phyloP scores from a whole-genome alignment of 2,888 invertebrate genomes.

The Phortica okadai region DNA sequence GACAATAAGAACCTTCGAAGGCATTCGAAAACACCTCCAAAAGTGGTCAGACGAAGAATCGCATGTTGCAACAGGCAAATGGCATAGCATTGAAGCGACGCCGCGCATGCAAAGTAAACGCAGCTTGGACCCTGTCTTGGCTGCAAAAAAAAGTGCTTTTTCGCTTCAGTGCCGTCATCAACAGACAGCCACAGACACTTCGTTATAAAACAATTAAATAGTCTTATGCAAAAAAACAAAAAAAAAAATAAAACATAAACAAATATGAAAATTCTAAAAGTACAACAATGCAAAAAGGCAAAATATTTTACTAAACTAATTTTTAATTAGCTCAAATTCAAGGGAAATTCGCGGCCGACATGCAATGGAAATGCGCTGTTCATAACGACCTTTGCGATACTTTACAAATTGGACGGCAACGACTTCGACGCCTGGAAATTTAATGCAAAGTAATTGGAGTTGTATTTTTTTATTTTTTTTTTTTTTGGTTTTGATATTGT shows the following conservation, averaged over 20 bases:
- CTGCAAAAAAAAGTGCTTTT: not conserved
- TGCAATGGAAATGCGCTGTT: not conserved
- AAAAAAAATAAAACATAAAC: not conserved
- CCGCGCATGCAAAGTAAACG: not conserved
- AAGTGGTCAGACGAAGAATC: not conserved
- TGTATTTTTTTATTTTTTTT: not conserved
- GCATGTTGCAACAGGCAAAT: constrained; percentile 8
- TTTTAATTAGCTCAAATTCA: constrained; percentile 61
- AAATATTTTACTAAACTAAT: constrained; percentile 65
- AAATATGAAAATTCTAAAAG: not conserved
- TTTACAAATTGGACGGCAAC: constrained; percentile 25
- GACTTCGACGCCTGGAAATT: not conserved
- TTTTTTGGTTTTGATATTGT: constrained; percentile 2
- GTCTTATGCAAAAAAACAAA: constrained; percentile 17
- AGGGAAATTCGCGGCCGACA: constrained; percentile 19
- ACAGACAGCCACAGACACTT: constrained; percentile 14
- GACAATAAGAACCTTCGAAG: not conserved
- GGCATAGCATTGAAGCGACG: not conserved
- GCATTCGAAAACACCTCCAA: not conserved
- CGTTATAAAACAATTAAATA: constrained; percentile 29
- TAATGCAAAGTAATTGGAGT: constrained; percentile 24
- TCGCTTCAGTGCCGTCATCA: constrained; percentile 7
- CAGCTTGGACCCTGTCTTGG: not conserved
- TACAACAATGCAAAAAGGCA: constrained; percentile 34
- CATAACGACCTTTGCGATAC: constrained; percentile 16